Evolutionary conservation across 30 jellyfish, hydroid and myxozoan species (phyloP).

Genomic region (Hydra vulgaris): DNA sequence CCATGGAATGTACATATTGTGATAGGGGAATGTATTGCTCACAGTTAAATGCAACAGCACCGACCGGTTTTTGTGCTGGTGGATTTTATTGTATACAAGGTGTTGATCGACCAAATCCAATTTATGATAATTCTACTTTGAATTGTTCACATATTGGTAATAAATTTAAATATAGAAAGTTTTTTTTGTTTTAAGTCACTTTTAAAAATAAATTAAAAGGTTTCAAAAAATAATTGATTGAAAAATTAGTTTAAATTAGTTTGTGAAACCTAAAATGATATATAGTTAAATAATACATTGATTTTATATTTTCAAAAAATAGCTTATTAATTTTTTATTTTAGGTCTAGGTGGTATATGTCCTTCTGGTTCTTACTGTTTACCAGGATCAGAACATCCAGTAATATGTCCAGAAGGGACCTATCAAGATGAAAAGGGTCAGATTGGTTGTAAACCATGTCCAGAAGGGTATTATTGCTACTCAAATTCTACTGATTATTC

Average conservation of each 20-base stretch:
- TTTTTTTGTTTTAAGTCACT: background rate
- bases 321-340: background rate
- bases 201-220: background rate
- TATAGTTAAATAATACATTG: background rate
- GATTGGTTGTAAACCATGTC: constrained; percentile 71
- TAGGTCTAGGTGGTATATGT: constrained; percentile 90
- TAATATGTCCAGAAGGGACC: constrained; percentile 90
- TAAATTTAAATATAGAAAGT: background rate
- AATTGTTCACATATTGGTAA: constrained; percentile 25
- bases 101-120: constrained; percentile 75
- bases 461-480: constrained; percentile 82
- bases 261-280: background rate
- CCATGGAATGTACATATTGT: constrained; percentile 67
- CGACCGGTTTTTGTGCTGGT: constrained; percentile 64
- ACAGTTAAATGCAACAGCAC: constrained; percentile 57
- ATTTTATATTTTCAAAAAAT: background rate
- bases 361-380: constrained; percentile 92
- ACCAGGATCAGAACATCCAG: constrained; percentile 66
- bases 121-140: constrained; percentile 18
- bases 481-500: constrained; percentile 46
- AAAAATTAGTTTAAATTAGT: background rate
- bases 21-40: constrained; percentile 75
- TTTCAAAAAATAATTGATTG: no score
- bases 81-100: constrained; percentile 84
- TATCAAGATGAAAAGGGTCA: constrained; percentile 88